Evolutionary conservation across 2,113 vertebrate species (phyloP), one percentile per base, ranked within the genome.

Genomic region (Holacanthus passer): DNA sequence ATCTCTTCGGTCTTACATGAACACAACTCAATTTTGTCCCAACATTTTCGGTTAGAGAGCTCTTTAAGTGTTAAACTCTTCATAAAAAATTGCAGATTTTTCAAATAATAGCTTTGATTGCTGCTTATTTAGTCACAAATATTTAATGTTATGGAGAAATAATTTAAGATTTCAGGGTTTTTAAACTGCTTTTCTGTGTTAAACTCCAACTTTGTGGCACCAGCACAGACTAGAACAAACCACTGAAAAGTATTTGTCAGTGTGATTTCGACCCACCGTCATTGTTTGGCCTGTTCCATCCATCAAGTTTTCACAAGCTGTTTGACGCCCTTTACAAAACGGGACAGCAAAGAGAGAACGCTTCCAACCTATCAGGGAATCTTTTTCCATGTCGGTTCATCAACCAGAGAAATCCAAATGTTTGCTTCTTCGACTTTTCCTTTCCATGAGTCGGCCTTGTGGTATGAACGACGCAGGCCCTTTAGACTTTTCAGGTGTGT

Each of bases 401-500:
- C 35, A 39, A 79, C 47, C 56, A 63, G 70, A 88, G 77, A 86
- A 87, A 86, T 85, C 58, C 81, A 88, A 85, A 84, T 86, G 62
- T 82, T 84, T 31, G 53, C 65, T 84, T 83, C 81, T 81, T 79
- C 19, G 32, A 43, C 55, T 77, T 85, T 88, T 86, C 37, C 60
- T 84, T 81, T 83, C 50, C 58, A 19, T 43, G 41, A 68, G 79
- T 91, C 24, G 29, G 85, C 67, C 73, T 79, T 45, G 80, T 77
- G n/a, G 69, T 73, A 4, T 20, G 66, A 83, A 55, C 65, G 67
- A 84, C 59, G 59, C 78, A 47, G 88, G 89, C 85, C 88, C 81
- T 85, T 89, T 78, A 88, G 79, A 89, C 73, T 90, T 89, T 92
- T 94, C 92, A 93, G 89, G 92, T 92, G 87, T 93, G 89, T 90